These are phyloP conservation scores for Hafferia zeledoni DNA, from an alignment of 2,797 vertebrate genomes.

Conservation along the genomic window DNA sequence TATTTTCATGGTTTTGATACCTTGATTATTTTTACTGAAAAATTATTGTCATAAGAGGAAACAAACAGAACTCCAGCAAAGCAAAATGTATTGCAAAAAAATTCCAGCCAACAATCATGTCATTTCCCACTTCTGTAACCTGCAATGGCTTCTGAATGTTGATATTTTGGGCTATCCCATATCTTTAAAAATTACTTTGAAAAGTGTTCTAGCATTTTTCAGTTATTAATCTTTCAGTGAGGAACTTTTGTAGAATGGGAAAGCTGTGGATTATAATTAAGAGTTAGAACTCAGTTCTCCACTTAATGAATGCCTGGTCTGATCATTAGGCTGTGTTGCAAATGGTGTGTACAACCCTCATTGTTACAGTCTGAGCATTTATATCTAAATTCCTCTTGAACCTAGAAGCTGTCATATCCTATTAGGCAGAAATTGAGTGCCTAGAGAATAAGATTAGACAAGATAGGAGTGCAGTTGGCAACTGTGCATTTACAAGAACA, in stretches of 20 bases:
- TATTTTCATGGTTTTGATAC: background rate
- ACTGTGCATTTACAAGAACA: background rate
- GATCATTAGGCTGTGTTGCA: background rate
- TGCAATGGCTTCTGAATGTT: background rate
- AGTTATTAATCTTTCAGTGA: background rate
- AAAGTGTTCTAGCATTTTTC: background rate
- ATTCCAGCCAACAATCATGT: background rate
- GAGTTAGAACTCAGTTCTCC: background rate
- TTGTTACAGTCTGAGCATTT: background rate
- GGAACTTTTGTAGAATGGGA: background rate
- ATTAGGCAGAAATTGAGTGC: background rate
- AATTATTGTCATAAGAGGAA: background rate
- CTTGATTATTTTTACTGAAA: background rate
- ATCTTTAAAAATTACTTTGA: background rate
- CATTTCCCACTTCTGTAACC: background rate
- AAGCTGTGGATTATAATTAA: background rate
- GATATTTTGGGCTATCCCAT: background rate
- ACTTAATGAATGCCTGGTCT: background rate
- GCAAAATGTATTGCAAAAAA: background rate
- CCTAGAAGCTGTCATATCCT: background rate
- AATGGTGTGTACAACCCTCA: rapidly evolving
- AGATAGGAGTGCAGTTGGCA: background rate
- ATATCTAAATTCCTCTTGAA: background rate
- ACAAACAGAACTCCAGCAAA: background rate
- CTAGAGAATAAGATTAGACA: background rate